These are phyloP conservation scores for Galerucella calmariensis DNA, from an alignment of 2,888 invertebrate species.

Conservation along the genomic window DNA sequence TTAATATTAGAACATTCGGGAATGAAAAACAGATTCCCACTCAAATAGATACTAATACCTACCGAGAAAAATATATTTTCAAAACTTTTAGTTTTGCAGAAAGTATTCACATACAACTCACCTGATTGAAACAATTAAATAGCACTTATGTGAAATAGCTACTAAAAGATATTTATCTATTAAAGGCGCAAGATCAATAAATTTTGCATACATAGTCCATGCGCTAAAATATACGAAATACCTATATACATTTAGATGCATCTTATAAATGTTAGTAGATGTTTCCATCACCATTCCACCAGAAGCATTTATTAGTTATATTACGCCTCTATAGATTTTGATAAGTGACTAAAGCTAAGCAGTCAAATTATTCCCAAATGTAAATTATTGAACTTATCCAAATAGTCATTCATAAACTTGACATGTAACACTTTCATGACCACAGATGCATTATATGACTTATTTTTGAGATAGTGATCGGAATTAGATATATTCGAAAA, in stretches of 20 bases:
- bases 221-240: slow-evolving; percentile 2
- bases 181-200: slow-evolving; percentile 33
- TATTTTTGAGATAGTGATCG: too few species aligned
- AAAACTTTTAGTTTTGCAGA: slow-evolving; percentile 7
- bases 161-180: slow-evolving; percentile 21
- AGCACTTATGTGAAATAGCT: slow-evolving; percentile 34
- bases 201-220: slow-evolving; percentile 16
- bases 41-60: neutral
- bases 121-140: slow-evolving; percentile 25
- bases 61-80: neutral
- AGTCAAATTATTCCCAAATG: neutral
- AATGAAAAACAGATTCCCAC: neutral
- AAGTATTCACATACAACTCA: slow-evolving; percentile 20
- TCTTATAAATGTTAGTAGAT: slow-evolving; percentile 5
- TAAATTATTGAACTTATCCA: neutral
- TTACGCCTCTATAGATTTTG: neutral
- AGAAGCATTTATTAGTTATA: neutral
- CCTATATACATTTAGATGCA: slow-evolving; percentile 9
- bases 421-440: too few species aligned
- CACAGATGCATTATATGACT: too few species aligned
- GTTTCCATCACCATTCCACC: neutral
- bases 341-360: neutral
- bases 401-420: too few species aligned
- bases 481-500: too few species aligned
- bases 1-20: neutral